Base-by-base conservation (phyloP, 1,140 invertebrate species). In the Spodoptera frugiperda region DNA sequence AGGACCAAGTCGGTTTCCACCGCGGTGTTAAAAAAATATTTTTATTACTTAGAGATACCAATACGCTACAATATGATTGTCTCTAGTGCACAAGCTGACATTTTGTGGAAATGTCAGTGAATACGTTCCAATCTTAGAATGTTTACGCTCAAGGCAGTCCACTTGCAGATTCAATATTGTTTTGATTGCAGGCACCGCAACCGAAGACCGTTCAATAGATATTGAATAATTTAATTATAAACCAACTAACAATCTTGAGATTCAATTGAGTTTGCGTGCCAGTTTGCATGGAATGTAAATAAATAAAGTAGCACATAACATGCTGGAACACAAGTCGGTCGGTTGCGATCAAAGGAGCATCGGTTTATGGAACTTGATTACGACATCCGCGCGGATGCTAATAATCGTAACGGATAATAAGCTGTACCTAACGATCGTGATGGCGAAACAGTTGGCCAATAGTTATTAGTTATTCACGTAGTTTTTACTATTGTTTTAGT, bases 81-180 rank as follows among this genome's bases (percentile, higher is more conserved):
- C 15, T 33, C 33, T 30, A 61, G 59, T 63, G 59, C 59, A 61
- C n/a, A 19, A 44, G 44, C 15, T 75, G 72, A 53, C 72, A 63
- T 75, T 75, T 75, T 9, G 49, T 48, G 48, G 21, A 75, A 75
- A 75, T 75, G 72, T 75, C 71, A 73, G 39, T 30, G n/a, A 30
- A 48, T 59, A 15, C 51, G 71, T 61, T 61, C 19, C 39, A 73
- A 55, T 73, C 54, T 39, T 61, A 71, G 51, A 75, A 75, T 48
- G 30, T 75, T 65, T 65, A 65, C 17, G 15, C 48, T 75, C 72
- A 75, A 75, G 72, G 72, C 30, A 65, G 72, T 65, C 72, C 30
- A 54, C 57, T 75, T 53, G 57, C 48, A 65, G 25, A 54, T 65
- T 54, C 59, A 75, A 53, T 75, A 59, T 63, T 75, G 49, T 65